phyloP scores from a whole-genome alignment of 2,888 invertebrate species.

The Epirrhoe alternata region DNA sequence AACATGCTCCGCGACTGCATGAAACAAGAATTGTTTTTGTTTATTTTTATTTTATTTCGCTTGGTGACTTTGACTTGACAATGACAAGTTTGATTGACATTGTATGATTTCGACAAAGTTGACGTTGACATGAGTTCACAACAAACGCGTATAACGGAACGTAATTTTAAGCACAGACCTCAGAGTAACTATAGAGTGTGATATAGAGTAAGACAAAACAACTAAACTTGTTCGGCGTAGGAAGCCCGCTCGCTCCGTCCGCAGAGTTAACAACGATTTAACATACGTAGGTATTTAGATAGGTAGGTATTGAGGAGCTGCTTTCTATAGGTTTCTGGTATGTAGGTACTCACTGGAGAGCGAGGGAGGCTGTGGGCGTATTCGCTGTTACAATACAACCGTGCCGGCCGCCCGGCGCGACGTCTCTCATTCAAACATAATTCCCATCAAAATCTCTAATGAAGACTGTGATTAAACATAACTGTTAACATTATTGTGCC shows the following conservation, averaged over 20 bases:
- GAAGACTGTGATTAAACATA: slow-evolving; percentile 72
- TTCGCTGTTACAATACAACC: slow-evolving; percentile 59
- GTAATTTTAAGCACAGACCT: slow-evolving; percentile 20
- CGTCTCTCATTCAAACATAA: slow-evolving; percentile 62
- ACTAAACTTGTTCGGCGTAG: slow-evolving; percentile 34
- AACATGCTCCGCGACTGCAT: too few relatives aligned
- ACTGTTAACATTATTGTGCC: slow-evolving; percentile 60
- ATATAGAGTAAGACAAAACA: too few relatives aligned
- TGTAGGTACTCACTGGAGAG: slow-evolving; percentile 69
- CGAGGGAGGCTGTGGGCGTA: slow-evolving; percentile 80
- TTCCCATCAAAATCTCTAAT: slow-evolving; percentile 65
- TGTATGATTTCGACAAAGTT: neutral
- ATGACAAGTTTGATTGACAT: slow-evolving; percentile 1
- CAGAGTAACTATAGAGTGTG: too few relatives aligned
- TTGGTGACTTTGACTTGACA: too few relatives aligned
- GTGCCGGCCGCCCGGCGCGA: slow-evolving; percentile 70
- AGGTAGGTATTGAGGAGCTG: slow-evolving; percentile 51
- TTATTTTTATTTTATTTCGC: too few relatives aligned
- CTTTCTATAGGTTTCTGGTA: slow-evolving; percentile 63
- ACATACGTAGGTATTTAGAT: slow-evolving; percentile 34
- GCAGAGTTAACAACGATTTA: slow-evolving; percentile 27
- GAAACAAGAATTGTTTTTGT: too few relatives aligned
- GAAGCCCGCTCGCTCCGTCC: slow-evolving; percentile 55
- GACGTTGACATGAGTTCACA: neutral
- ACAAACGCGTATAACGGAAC: slow-evolving; percentile 36